These are phyloP conservation scores for Chlamydotis undulata DNA, from an alignment of 2,113 vertebrate species.

Conservation along the genomic window DNA sequence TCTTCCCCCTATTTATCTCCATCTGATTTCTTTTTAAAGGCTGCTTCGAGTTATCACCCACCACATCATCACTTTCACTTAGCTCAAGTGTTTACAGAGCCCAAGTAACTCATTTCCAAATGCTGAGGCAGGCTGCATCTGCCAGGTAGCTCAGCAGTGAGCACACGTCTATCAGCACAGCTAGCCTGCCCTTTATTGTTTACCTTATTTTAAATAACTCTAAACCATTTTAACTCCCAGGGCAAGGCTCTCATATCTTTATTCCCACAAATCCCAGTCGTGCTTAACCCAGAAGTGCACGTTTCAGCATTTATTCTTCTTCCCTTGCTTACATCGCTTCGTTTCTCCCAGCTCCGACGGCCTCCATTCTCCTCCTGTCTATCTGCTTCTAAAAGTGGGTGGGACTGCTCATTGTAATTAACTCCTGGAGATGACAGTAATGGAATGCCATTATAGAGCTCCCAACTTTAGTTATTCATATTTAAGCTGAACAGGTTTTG, in stretches of 20 bases:
- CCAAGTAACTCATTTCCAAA: background rate
- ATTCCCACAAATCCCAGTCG: background rate
- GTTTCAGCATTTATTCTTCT: constrained; percentile 4
- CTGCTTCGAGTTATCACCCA: background rate
- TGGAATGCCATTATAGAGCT: constrained; percentile 58
- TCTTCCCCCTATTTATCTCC: background rate
- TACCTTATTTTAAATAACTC: background rate
- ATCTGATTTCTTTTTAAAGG: background rate
- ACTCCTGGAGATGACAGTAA: constrained; percentile 56
- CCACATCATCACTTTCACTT: background rate
- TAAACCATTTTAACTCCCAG: background rate
- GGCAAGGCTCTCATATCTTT: background rate
- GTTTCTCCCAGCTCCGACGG: background rate
- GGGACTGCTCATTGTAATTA: constrained; percentile 48
- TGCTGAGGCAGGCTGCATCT: background rate
- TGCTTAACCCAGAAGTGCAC: background rate
- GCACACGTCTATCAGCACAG: rapidly evolving
- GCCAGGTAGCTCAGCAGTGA: background rate
- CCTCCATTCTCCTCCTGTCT: constrained; percentile 47
- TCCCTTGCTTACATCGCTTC: background rate
- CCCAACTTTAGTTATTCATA: constrained; percentile 48
- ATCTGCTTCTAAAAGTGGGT: constrained; percentile 41
- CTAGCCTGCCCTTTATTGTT: background rate
- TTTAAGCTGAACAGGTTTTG: constrained; percentile 35
- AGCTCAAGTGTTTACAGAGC: background rate